Evolutionary conservation across 37 sponge, comb jelly and placozoan genomes (phyloP).

Genomic region (Theonella swinhoei): DNA sequence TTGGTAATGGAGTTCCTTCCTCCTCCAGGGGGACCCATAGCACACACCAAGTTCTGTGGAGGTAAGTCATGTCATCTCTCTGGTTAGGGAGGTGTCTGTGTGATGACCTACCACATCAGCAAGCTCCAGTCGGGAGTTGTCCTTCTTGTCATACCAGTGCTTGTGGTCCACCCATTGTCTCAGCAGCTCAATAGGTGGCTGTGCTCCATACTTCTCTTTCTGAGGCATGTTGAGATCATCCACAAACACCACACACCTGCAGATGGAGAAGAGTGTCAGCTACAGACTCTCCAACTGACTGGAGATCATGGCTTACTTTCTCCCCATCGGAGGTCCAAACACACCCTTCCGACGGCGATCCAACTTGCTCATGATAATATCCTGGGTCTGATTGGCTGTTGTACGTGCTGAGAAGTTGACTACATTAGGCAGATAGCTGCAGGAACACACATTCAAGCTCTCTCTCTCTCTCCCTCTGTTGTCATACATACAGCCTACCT

Average conservation of each 20-base stretch:
- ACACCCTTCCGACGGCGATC: conserved; percentile 95
- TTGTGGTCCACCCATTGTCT: conserved; percentile 94
- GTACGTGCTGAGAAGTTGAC: conserved; percentile 98
- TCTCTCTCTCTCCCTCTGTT: no score
- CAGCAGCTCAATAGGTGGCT: conserved; percentile 97
- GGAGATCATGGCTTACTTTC: conserved; percentile 17
- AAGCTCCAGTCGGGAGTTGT: conserved; percentile 87
- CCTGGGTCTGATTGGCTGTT: conserved; percentile 95
- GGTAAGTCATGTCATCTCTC: no score
- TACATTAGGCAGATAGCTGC: conserved; percentile 93
- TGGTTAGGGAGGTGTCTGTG: no score
- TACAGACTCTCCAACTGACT: neutral
- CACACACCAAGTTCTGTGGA: conserved; percentile 77
- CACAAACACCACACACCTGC: conserved; percentile 86
- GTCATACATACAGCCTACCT: no score
- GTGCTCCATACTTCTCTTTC: conserved; percentile 98
- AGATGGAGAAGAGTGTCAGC: no score
- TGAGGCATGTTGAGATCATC: conserved; percentile 99
- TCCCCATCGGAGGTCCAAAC: conserved; percentile 95
- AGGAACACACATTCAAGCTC: no score
- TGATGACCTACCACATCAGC: conserved; percentile 81
- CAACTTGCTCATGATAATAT: conserved; percentile 94
- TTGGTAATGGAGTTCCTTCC: conserved; percentile 92
- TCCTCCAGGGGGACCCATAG: conserved; percentile 99
- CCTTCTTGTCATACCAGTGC: conserved; percentile 97